A percentile compares a stretch with the other conserved stretches of the same genome.
phyloP scores from a whole-genome alignment of 37 sponge, comb jelly and placozoan species.

The Halichondria panicea region DNA sequence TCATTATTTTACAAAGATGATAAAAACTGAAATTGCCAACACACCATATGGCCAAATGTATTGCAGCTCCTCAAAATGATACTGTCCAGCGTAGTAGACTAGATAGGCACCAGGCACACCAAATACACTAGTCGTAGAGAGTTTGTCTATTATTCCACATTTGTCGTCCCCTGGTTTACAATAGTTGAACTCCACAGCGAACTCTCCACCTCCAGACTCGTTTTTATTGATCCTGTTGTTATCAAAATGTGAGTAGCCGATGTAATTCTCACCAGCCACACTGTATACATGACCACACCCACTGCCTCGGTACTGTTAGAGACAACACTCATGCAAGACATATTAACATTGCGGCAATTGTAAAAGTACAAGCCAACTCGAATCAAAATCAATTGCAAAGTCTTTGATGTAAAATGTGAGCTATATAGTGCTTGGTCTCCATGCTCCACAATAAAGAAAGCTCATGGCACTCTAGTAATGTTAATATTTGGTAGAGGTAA shows the following conservation, averaged over 20 bases:
- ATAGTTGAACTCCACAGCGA: slow-evolving; percentile 1
- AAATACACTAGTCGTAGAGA: not conserved
- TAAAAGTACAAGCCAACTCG: not conserved
- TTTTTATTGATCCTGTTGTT: not conserved
- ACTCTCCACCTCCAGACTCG: slow-evolving; percentile 1
- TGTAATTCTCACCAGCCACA: not conserved
- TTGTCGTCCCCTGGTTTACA: not conserved
- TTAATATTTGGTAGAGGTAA: not conserved
- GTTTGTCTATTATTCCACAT: not conserved
- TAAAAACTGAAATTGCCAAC: not conserved
- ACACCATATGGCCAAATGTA: not conserved
- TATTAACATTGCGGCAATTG: not conserved
- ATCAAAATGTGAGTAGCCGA: not conserved
- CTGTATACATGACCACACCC: not conserved
- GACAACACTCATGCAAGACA: not conserved
- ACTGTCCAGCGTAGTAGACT: not conserved
- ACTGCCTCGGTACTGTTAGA: not conserved
- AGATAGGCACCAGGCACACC: not conserved
- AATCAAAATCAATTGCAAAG: no score
- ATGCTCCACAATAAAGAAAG: not conserved
- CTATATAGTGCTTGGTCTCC: not conserved
- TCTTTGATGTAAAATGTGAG: no score
- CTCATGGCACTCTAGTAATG: not conserved
- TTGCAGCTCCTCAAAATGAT: not conserved
- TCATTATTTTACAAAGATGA: no score